Evolutionary conservation across 2,888 invertebrate genomes (phyloP), one percentile per base, ranked within the genome.

Genomic region (Odontocerum albicorne): DNA sequence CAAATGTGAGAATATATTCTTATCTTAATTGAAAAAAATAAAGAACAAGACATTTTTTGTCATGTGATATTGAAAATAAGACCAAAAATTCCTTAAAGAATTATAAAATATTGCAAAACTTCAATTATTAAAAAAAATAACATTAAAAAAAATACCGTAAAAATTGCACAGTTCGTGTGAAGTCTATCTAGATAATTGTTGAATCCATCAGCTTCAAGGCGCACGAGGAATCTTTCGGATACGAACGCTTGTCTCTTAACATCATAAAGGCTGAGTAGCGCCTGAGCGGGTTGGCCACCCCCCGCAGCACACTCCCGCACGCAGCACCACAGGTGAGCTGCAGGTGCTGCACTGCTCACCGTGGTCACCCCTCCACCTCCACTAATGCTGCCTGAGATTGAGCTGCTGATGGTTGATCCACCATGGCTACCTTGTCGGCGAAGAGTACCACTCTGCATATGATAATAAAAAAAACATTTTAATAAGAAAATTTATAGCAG

Each of bases 171-270:
- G 70, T 92, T 92, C 66, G 89, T 90, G 69, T 92, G 88, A 64
- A 92, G 72, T 67, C 92, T 88, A 66, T 93, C 92, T 60, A 92
- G 85, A 70, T 93, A 91, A 71, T 90, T 90, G 12, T 92, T 90
- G 73, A 92, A 91, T 10, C 93, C 94, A 66, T 93, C 92, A 71
- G 91, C 90, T 62, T 90, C 90, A 71, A 94, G 90, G 70, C 86
- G 84, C 64, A 95, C 91, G 67, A 94, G 80, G 75, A 93, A 95
- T 61, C 94, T 79, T 72, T 96, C 96, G 51, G 94, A 92, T 57
- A 95, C 78, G 62, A 90, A 91, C 65, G 86, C 87, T 65, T 81
- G 84, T 65, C 86, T 83, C 63, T 84, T 82, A 15, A 86, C 85
- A 69, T 96, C 94, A 70, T 90, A 95, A 1, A 95, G 75, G 66